Evolutionary conservation across 1,140 invertebrate genomes (phyloP).

Genomic region (Pseudachorutes palmiensis): DNA sequence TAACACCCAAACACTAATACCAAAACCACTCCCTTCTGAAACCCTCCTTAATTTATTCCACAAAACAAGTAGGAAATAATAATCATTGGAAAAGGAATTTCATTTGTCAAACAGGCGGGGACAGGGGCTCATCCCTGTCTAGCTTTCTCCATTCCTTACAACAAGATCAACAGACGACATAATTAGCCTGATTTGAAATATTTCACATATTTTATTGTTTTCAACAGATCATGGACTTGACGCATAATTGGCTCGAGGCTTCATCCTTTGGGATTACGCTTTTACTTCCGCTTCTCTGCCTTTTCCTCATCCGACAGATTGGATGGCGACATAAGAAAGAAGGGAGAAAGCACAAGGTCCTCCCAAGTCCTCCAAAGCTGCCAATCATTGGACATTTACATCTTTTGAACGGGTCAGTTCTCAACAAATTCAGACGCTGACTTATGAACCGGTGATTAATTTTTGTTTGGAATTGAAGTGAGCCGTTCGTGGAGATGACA

Average conservation of each 20-base stretch:
- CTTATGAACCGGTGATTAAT: neutral
- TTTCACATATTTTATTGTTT: too few relatives aligned
- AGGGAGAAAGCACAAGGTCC: neutral
- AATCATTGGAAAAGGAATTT: too few relatives aligned
- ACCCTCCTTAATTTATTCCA: neutral
- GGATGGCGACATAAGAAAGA: neutral
- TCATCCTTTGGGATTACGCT: neutral
- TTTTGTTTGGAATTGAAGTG: conserved; percentile 14
- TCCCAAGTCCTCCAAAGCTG: conserved; percentile 24
- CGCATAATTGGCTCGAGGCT: neutral
- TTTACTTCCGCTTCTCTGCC: neutral
- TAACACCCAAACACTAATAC: neutral
- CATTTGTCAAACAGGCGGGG: too few relatives aligned
- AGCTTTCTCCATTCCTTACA: too few relatives aligned
- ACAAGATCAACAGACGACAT: too few relatives aligned
- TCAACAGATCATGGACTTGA: neutral
- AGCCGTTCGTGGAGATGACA: conserved; percentile 65
- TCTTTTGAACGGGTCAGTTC: conserved; percentile 30
- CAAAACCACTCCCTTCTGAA: neutral
- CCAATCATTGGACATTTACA: conserved; percentile 33
- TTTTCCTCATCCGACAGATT: neutral
- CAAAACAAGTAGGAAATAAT: too few relatives aligned
- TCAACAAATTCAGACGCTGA: neutral
- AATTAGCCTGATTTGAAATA: too few relatives aligned
- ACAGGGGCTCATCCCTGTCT: too few relatives aligned